A percentile compares a stretch with the other conserved stretches of the same genome.
phyloP scores from a whole-genome alignment of 2,113 vertebrate species.

The Pao palembangensis region DNA sequence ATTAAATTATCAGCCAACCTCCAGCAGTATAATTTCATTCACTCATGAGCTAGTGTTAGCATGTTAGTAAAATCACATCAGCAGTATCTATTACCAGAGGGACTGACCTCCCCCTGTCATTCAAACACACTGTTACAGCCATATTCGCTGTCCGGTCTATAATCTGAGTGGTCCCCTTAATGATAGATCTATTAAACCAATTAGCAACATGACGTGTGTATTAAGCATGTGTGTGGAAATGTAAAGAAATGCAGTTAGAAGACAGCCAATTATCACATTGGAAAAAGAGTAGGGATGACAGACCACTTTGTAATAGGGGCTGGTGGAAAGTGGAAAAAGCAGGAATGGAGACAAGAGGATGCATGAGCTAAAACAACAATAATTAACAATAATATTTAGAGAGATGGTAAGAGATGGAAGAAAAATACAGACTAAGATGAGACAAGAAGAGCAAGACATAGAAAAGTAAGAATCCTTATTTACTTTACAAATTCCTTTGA shows the following conservation, averaged over 20 bases:
- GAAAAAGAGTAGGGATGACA: constrained; percentile 66
- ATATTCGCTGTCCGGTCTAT: constrained; percentile 63
- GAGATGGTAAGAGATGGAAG: constrained; percentile 15
- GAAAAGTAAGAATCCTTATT: constrained; percentile 40
- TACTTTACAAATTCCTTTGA: constrained; percentile 47
- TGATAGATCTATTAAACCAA: constrained; percentile 71
- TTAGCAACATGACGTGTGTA: constrained; percentile 66
- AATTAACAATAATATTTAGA: too few species aligned
- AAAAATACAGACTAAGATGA: constrained; percentile 13
- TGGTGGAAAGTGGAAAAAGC: constrained; percentile 7
- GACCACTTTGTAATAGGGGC: constrained; percentile 24
- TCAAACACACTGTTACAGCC: constrained; percentile 62
- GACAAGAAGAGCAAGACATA: constrained; percentile 18
- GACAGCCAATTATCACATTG: constrained; percentile 73
- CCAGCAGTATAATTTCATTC: constrained; percentile 4
- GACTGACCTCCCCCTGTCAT: constrained; percentile 43
- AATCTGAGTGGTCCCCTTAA: constrained; percentile 56
- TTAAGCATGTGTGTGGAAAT: not conserved
- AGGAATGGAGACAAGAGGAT: constrained; percentile 1
- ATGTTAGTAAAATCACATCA: constrained; percentile 4
- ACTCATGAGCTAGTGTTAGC: constrained; percentile 35
- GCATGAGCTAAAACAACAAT: too few species aligned
- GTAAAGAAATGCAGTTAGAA: constrained; percentile 68
- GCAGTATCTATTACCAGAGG: constrained; percentile 30
- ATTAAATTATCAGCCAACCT: not conserved